Base-by-base conservation (phyloP, 2,888 invertebrate genomes). In the Rambutsinella grinnellia region DNA sequence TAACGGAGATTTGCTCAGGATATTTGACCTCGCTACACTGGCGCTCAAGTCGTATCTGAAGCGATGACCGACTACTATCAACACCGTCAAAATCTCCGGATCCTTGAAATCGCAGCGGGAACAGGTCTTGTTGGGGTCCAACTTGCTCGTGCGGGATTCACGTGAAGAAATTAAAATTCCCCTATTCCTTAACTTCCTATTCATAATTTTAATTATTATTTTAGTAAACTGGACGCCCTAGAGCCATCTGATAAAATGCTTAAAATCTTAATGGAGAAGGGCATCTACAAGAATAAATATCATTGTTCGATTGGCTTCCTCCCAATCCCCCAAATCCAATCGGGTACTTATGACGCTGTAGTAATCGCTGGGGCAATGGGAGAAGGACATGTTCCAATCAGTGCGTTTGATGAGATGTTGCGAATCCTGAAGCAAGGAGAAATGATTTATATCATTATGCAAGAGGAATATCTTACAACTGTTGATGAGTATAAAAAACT, bases 71-170 rank as follows among this genome's bases (percentile, higher is more conserved):
- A 83, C 0, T 63, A 63, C 54, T 82, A 82, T 63, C 84, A 82
- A 56, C 51, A 69, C 21, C 62, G 80, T 17, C 36, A 17, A 3
- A 67, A 80, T 13, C 79, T 85, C 3, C 81, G 83, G 44, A 79
- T 87, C 23, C 74, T 87, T 8, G 87, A 87, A 78, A 84, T 87
- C 2, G 87, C 86, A 2, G 86, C 86, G 44, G 87, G 87, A 23
- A 86, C 87, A 2, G 87, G 87, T 3, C 79, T 84, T 68, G 85
- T 86, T 24, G 86, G 86, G 3, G 81, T 82, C 60, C 82, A 83
- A 63, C 58, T 83, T 28, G 13, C 61, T 19, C 63, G 69, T 21
- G 19, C 65, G 19, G 83, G 83, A 21, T 83, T 83, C 66, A 67
- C 49, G 78, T 81, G 70, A 70, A 27, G 15, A 15, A n/a, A 26